Percentiles rank a stretch among this genome's conserved stretches.
phyloP scores from a whole-genome alignment of 2,797 vertebrate species.

The Coluber constrictor region DNA sequence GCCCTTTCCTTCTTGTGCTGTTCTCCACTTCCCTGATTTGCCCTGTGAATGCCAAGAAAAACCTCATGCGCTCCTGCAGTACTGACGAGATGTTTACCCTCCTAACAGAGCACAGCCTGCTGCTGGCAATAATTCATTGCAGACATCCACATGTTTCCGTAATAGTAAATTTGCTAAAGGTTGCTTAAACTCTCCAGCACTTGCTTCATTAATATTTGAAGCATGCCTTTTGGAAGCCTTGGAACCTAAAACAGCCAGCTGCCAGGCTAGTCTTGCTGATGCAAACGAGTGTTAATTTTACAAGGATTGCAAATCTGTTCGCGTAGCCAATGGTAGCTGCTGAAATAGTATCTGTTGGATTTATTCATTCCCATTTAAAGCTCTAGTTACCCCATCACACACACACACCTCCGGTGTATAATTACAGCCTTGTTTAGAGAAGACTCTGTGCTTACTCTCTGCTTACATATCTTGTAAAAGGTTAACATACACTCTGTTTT shows the following conservation, averaged over 20 bases:
- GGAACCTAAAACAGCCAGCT: not conserved
- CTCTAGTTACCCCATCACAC: not conserved
- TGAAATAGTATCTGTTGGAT: not conserved
- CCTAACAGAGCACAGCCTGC: not conserved
- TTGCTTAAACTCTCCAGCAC: not conserved
- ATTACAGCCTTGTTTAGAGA: constrained; percentile 6
- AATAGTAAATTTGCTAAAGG: constrained; percentile 8
- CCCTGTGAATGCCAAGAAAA: not conserved
- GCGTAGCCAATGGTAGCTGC: not conserved
- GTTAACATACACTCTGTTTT: not conserved
- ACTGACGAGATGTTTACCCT: not conserved
- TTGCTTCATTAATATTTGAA: constrained; percentile 4
- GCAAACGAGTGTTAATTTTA: not conserved
- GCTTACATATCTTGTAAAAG: not conserved
- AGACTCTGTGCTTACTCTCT: not conserved
- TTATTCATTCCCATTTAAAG: not conserved
- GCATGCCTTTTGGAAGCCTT: not conserved
- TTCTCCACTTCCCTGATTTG: not conserved
- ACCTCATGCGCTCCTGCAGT: not conserved
- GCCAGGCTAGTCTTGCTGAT: not conserved
- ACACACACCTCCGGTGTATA: not conserved
- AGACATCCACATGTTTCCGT: not conserved
- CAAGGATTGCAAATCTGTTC: not conserved
- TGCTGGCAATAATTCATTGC: not conserved
- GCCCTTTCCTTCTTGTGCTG: not conserved